Percentiles rank a stretch among this genome's conserved stretches.
phyloP scores from a whole-genome alignment of 1,140 invertebrate species.

The Drosophila mayri region DNA sequence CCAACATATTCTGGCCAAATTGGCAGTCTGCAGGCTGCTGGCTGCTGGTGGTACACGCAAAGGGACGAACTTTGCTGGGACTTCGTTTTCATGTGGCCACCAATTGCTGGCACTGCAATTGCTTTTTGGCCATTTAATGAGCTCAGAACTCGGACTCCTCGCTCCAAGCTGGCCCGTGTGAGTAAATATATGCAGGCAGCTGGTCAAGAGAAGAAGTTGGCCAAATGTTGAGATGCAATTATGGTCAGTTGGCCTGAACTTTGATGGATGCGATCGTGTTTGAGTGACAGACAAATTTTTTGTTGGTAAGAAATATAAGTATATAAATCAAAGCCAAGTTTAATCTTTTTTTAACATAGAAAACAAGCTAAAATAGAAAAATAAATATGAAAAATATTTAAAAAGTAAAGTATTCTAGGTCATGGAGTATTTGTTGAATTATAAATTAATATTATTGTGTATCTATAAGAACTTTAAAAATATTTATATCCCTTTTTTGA shows the following conservation, averaged over 20 bases:
- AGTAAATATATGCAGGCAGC: slow-evolving; percentile 63
- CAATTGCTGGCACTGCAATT: slow-evolving; percentile 62
- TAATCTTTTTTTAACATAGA: neutral
- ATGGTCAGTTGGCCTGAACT: slow-evolving; percentile 35
- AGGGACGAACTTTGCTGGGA: slow-evolving; percentile 47
- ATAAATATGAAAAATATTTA: neutral
- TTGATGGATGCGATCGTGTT: slow-evolving; percentile 19
- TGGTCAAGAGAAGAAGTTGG: slow-evolving; percentile 7
- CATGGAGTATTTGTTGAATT: no score
- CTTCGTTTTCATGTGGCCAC: slow-evolving; percentile 43
- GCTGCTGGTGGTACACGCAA: slow-evolving; percentile 55
- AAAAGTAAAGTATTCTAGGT: no score
- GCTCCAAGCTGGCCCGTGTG: slow-evolving; percentile 50
- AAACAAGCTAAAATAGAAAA: neutral
- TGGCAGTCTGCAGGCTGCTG: slow-evolving; percentile 43
- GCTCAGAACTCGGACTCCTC: slow-evolving; percentile 58
- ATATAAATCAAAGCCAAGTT: neutral
- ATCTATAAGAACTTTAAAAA: neutral
- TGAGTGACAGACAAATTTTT: slow-evolving; percentile 12
- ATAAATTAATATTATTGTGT: no score
- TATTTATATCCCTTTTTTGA: neutral
- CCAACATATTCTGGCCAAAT: slow-evolving; percentile 58
- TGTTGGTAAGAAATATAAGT: neutral
- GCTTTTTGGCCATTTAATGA: slow-evolving; percentile 65
- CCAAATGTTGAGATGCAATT: slow-evolving; percentile 18